Conservation (phyloP, 2,797 vertebrate species). For the Megaceryle alcyon region DNA sequence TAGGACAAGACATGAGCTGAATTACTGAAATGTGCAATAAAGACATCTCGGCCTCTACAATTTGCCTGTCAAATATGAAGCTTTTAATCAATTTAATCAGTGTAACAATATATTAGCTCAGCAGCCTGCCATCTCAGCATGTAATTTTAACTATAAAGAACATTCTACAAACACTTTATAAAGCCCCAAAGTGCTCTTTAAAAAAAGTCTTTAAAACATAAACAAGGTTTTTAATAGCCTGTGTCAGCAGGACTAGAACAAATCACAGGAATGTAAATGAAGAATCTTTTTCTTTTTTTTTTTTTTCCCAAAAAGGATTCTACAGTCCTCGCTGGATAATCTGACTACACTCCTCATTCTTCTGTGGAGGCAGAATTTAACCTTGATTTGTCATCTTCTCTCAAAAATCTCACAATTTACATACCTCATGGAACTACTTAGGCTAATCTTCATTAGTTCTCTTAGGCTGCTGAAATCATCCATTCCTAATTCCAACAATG, state of each 20-base stretch:
- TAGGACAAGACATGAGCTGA: constrained; percentile 65
- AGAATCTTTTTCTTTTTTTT: not conserved
- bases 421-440: not conserved
- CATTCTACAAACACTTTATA: constrained; percentile 42
- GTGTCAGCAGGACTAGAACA: constrained; percentile 33
- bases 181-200: constrained; percentile 30
- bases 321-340: not conserved
- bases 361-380: not conserved
- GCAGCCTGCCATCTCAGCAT: constrained; percentile 23
- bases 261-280: constrained; percentile 21
- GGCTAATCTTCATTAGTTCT: not conserved
- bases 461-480: not conserved
- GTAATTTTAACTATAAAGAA: constrained; percentile 35
- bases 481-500: not conserved
- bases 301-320: not conserved
- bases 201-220: constrained; percentile 41
- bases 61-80: constrained; percentile 46
- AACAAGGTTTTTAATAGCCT: constrained; percentile 40
- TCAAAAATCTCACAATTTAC: not conserved
- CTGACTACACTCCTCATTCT: not conserved
- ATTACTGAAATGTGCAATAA: constrained; percentile 57
- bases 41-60: not conserved
- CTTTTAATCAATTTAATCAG: constrained; percentile 65
- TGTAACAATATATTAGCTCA: constrained; percentile 46
- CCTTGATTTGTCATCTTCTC: not conserved